Base-by-base conservation (phyloP, 2,888 invertebrate species). In the Nomada ferruginata region DNA sequence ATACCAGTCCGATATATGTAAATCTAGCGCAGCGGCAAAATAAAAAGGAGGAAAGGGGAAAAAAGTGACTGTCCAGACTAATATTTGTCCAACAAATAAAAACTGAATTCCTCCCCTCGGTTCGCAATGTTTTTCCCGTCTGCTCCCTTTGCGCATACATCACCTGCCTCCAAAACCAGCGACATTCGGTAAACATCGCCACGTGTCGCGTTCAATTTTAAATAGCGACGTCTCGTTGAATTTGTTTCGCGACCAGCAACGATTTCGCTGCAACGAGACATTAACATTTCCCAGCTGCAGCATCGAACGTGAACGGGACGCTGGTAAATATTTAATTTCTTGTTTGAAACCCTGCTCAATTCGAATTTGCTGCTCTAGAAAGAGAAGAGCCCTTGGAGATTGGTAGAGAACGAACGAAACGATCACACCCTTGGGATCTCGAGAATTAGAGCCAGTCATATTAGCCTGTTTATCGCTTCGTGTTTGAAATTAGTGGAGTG, bases 371-470 rank as follows among this genome's bases (percentile, higher is more conserved):
- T 5, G 47, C 3, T 47, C 15, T 1, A 47, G 13, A 65, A 75
- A 77, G 44, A 72, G 76, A 53, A 42, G 47, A 18, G 50, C 2
- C 61, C 82, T 68, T 55, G 47, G 64, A 73, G 66, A 68, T 29
- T 65, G 44, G 65, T 64, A 60, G 55, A 47, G 52, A 69, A 57
- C 59, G 18, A 60, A 66, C 55, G 50, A 57, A 75, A 55, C 55
- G 72, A 76, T 85, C 71, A 75, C 69, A 26, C 83, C 10, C 55
- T 55, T 61, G 64, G 77, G 50, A 61, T 59, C 20, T n/a, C 65
- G 50, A 71, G 66, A 78, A 85, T 85, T 85, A 79, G 59, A 59
- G 60, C 59, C 65, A 69, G 47, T 74, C 60, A 63, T 72, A 77
- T 85, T 83, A 63, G 50, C 68, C 55, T 75, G 79, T 80, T 83